Base-by-base conservation (phyloP, 2,113 vertebrate genomes). In the Lucifuga dentata region DNA sequence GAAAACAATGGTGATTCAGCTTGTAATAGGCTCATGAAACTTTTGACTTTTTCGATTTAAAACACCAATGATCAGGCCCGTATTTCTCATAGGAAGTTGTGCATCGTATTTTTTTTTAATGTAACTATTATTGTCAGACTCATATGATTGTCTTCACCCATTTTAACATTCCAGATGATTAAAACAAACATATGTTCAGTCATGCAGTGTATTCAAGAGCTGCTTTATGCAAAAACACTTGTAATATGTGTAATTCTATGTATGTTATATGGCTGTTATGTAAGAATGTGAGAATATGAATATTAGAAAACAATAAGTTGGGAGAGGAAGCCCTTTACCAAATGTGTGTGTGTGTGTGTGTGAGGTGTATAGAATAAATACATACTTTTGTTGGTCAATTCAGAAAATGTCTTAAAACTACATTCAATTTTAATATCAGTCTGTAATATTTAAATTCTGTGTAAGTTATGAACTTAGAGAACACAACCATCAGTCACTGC, bases 391-490 rank as follows among this genome's bases (percentile, higher is more conserved):
- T 3, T 33, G 21, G 53, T 46, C n/a, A 52, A 38, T 40, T 56
- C 19, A 3, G 32, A 61, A 67, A 56, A 61, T 56, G 39, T 53
- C 9, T 32, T 11, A 20, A 49, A 41, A 77, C 56, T 50, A 43
- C 72, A 76, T 19, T 44, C 20, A 40, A 45, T n/a, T n/a, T n/a
- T n/a, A n/a, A n/a, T n/a, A n/a, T n/a, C n/a, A 49, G 12, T 49
- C 12, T 35, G 8, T 8, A 11, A 11, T 35, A 35, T 8, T n/a
- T n/a, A n/a, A n/a, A n/a, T n/a, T n/a, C n/a, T n/a, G n/a, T 73
- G 48, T 64, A 65, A n/a, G 44, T 78, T 73, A 59, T 78, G 49
- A 51, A 61, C 53, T 65, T 11, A 32, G 32, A 76, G 17, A 9
- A 40, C 6, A 69, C 55, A 53, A 39, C 23, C 5, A 38, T 73